Percentiles rank a stretch among this genome's conserved stretches.
Evolutionary conservation across 2,888 invertebrate species (phyloP).

Genomic region (Heliconius hortense): DNA sequence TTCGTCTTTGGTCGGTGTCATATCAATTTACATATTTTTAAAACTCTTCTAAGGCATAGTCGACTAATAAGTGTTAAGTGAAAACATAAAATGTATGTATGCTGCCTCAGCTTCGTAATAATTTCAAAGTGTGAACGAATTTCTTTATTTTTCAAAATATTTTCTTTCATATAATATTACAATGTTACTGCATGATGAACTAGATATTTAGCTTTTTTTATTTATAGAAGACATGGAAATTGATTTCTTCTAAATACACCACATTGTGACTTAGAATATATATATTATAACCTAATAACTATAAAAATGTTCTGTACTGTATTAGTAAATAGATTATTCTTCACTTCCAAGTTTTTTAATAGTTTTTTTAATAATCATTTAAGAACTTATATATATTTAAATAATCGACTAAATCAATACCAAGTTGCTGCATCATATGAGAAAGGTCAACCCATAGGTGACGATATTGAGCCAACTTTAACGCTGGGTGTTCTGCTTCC

Average conservation of each 20-base stretch:
- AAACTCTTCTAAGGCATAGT: background rate
- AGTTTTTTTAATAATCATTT: background rate
- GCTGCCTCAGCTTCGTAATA: background rate
- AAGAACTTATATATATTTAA: background rate
- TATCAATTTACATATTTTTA: background rate
- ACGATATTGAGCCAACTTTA: slow-evolving; percentile 85
- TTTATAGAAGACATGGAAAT: background rate
- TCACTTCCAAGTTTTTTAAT: no score
- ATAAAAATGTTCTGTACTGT: background rate
- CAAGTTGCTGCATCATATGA: slow-evolving; percentile 90
- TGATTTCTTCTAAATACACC: no score
- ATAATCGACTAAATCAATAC: slow-evolving; percentile 52
- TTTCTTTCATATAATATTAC: background rate
- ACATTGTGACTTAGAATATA: no score
- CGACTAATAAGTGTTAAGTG: slow-evolving; percentile 2
- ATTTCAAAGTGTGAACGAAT: background rate
- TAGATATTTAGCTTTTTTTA: background rate
- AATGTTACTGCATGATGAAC: background rate
- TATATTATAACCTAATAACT: no score
- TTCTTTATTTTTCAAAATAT: no score
- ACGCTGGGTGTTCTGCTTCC: slow-evolving; percentile 84
- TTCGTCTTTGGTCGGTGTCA: background rate
- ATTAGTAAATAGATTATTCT: background rate
- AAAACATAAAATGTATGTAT: slow-evolving; percentile 4
- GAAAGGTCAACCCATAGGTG: slow-evolving; percentile 88